These are phyloP conservation scores for Melipona quadrifasciata DNA, from an alignment of 1,140 invertebrate genomes.

Conservation along the genomic window DNA sequence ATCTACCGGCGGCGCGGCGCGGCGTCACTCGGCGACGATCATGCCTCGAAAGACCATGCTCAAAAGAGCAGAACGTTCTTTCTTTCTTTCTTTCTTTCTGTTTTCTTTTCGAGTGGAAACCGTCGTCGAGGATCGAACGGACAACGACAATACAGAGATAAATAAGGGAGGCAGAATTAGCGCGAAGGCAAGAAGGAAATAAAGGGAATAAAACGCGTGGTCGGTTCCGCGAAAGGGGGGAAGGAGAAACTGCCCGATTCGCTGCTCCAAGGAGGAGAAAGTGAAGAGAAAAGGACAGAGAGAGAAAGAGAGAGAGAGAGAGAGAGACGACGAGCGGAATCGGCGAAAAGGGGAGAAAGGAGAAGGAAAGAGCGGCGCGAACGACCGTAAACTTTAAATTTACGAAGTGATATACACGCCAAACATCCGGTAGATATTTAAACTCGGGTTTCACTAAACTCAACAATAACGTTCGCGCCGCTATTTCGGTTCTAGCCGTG, in stretches of 20 bases:
- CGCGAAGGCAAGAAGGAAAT: constrained; percentile 26
- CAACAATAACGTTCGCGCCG: constrained; percentile 70
- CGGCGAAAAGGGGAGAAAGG: background rate
- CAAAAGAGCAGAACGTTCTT: constrained; percentile 35
- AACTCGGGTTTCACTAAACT: constrained; percentile 75
- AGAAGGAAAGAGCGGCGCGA: constrained; percentile 46
- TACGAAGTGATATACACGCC: constrained; percentile 80
- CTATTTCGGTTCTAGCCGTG: constrained; percentile 70
- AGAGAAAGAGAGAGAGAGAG: background rate
- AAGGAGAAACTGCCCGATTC: too few species aligned
- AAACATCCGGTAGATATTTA: constrained; percentile 81
- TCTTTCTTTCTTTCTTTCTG: too few species aligned
- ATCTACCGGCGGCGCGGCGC: background rate
- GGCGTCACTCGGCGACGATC: constrained; percentile 8
- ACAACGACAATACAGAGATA: constrained; percentile 28
- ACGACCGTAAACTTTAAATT: constrained; percentile 79
- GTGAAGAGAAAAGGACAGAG: background rate
- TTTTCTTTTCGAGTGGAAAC: background rate
- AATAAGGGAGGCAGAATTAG: constrained; percentile 24
- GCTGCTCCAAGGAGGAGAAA: background rate
- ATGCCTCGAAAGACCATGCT: constrained; percentile 39
- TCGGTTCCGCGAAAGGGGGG: constrained; percentile 1
- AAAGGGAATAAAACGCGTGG: background rate
- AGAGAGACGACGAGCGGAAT: background rate
- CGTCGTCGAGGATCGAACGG: background rate